Evolutionary conservation across 2,113 vertebrate genomes (phyloP), one percentile per base, ranked within the genome.

Genomic region (Chlorodrepanis virens): DNA sequence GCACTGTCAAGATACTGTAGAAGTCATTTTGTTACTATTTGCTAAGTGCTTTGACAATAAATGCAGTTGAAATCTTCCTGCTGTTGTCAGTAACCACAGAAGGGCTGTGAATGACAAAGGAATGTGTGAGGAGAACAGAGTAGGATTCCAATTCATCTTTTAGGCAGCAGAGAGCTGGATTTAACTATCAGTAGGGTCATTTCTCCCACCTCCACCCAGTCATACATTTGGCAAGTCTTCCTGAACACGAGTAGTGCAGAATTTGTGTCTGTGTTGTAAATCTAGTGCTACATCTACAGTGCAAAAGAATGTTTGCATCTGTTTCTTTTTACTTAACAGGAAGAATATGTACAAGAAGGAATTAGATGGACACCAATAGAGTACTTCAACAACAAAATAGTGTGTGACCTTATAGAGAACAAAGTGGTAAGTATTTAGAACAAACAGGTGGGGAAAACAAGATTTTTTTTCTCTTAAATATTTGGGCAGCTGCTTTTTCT

Each of bases 361-460:
- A 99, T 99, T 78, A 98, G 98, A 64, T 99, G 99, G 99, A 99
- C 98, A 9, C 98, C 98, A 28, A 99, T 99, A 45, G 99, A 99
- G 5, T 99, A 99, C 93, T 99, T 99, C 64, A 99, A 99, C 97
- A 99, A 99, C 96, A 99, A 99, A 97, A 98, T 99, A 15, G 99
- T 99, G 50, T 99, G 99, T 68, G 99, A 99, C 92, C 99, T 99
- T 92, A 99, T 99, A 83, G 99, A 99, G 94, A 99, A 98, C 98
- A 99, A 99, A 99, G 98, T 99, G 72, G 98, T 99, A 97, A 98
- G 98, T 97, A 47, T 53, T 77, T 72, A 65, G 29, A 85, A 29
- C 71, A 86, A 76, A 71, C 44, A 70, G 80, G 65, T 79, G 50
- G 65, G 69, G 49, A 75, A 93, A 88, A 8, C 23, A 71, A 29